Evolutionary conservation across 2,113 vertebrate genomes (phyloP).

Genomic region (Ardeotis arabs): DNA sequence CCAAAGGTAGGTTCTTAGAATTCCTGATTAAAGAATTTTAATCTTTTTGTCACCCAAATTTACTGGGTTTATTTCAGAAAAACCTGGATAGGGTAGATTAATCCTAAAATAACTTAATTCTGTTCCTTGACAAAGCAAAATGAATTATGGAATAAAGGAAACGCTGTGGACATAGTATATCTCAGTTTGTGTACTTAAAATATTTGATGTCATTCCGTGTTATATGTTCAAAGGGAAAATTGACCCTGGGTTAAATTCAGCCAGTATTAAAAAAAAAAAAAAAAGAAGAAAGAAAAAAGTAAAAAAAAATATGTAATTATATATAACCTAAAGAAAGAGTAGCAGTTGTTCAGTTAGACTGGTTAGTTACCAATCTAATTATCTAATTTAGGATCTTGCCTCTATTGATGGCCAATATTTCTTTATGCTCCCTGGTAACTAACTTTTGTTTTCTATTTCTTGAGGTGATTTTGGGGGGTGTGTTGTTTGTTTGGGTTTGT

Average conservation of each 20-base stretch:
- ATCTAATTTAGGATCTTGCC: background rate
- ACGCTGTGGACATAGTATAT: background rate
- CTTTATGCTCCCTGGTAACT: background rate
- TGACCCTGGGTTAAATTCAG: background rate
- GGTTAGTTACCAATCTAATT: background rate
- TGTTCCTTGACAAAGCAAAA: background rate
- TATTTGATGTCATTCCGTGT: background rate
- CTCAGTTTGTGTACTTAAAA: background rate
- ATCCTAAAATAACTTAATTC: background rate
- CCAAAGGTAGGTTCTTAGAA: background rate
- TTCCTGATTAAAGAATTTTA: background rate
- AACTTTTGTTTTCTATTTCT: background rate
- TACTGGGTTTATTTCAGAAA: background rate
- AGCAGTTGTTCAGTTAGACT: background rate
- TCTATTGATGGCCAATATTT: background rate
- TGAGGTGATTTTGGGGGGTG: rapidly evolving
- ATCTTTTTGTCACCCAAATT: background rate
- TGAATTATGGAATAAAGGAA: background rate
- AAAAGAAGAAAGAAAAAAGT: background rate
- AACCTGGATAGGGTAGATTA: background rate
- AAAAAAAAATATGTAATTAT: background rate
- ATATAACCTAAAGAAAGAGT: background rate
- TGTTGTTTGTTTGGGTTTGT: background rate
- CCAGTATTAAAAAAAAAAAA: background rate
- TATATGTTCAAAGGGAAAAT: background rate